Base-by-base conservation (phyloP, 2,797 vertebrate genomes). In the Rhabdophis nuchalis region DNA sequence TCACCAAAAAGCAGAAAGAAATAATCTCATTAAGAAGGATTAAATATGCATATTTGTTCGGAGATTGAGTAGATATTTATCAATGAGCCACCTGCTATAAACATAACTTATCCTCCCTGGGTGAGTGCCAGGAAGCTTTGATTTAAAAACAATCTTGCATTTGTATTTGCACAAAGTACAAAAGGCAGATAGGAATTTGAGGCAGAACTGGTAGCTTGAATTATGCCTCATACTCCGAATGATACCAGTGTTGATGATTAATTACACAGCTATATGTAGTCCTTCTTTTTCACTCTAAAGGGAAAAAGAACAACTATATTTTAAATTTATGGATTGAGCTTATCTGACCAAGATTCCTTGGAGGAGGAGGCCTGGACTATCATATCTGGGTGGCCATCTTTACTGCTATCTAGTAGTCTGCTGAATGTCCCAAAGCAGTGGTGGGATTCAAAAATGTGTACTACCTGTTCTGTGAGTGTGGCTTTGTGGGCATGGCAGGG, bases 121-220 rank as follows among this genome's bases (percentile, higher is more conserved):
- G 0, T 92, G 87, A 82, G 91, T 91, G 25, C 46, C 82, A 56
- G 7, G n/a, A 36, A 85, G 13, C 5, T 91, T 94, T 0, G 0
- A 27, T 29, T 82, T 29, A 46, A 36, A 2, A 72, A 77, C 82
- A 8, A 87, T 68, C 52, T 93, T 36, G 54, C 56, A 11, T 86
- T 46, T 36, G 88, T 89, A 57, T 11, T 1, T 90, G 90, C 93
- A 86, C 86, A 32, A 57, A 68, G 94, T 93, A 50, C 23, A 91
- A 91, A 87, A 56, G 36, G 41, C 93, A 23, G 77, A 85, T 41
- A 90, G 86, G 12, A 18, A 91, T 56, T 93, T 94, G 57, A 29
- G 20, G 85, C 64, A 46, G 56, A 68, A 64, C 56, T 92, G 89
- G 91, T 87, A 85, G 82, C 52, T 27, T 93, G 92, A 94, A 93